Evolutionary conservation across 2,888 invertebrate genomes (phyloP), one percentile per base, ranked within the genome.

Genomic region (Nomada goodeniana): DNA sequence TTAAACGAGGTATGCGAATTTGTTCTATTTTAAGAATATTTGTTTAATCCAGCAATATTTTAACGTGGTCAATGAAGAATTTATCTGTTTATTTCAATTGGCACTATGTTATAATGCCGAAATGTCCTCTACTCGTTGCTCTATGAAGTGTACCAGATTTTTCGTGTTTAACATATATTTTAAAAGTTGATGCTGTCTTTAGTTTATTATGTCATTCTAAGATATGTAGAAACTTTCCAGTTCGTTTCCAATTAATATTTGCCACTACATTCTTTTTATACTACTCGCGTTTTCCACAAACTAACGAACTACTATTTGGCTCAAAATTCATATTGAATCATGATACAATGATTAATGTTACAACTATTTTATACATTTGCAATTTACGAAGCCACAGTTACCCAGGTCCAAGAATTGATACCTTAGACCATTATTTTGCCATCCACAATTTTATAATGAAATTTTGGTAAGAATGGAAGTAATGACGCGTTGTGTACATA

Each of bases 21-120:
- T 76, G 76, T 87, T 87, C 75, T 80, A 81, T 78, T 80, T 65
- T 83, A 82, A 83, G 76, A 76, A 84, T 86, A 86, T 50, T 88
- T 85, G 80, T 85, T 85, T 84, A 75, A 82, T 76, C 57, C 65
- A 83, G 53, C 76, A 69, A 82, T 82, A 85, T 79, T 86, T 82
- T 85, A 79, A 85, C 73, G 73, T 59, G 55, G 9, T 75, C 69
- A 60, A 76, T 78, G 67, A 72, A 71, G 63, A 36, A 80, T 82
- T 88, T 80, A 65, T 70, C 42, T 64, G 65, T 82, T 86, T 60
- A 69, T 77, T 85, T 67, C 55, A 80, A 78, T 85, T 79, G 80
- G 60, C 83, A 68, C 76, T 68, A 73, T 26, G 64, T 85, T 69
- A 53, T 42, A 53, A 75, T 81, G 83, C 83, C 76, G 69, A 80